Percentiles rank a stretch among this genome's conserved stretches.
phyloP scores from a whole-genome alignment of 2,113 vertebrate genomes.

The Apaloderma vittatum region DNA sequence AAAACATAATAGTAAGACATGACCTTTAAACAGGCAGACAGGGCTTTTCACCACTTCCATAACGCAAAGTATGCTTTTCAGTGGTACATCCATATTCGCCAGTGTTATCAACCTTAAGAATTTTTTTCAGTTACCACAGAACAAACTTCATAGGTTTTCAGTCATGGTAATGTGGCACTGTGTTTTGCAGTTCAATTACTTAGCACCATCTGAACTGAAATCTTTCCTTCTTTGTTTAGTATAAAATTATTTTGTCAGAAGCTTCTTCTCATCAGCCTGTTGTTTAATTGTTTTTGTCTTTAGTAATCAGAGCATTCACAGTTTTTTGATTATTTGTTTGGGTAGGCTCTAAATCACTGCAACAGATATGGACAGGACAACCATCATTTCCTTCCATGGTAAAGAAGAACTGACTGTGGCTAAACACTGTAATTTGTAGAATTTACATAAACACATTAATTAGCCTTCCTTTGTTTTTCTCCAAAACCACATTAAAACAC shows the following conservation, averaged over 20 bases:
- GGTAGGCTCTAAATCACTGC: background rate
- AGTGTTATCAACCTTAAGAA: background rate
- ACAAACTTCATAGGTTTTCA: background rate
- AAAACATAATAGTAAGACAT: background rate
- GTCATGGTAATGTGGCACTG: background rate
- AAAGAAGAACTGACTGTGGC: slow-evolving; percentile 8
- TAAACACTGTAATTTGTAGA: slow-evolving; percentile 50
- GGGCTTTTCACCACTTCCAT: background rate
- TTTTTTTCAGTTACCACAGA: background rate
- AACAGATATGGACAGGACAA: background rate
- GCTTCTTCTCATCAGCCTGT: background rate
- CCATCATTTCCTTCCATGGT: background rate
- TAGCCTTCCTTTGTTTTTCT: slow-evolving; percentile 56
- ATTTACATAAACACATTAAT: slow-evolving; percentile 63
- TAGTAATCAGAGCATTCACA: background rate
- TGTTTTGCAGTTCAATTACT: background rate
- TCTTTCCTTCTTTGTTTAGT: background rate
- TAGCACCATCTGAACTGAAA: background rate
- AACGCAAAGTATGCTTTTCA: background rate
- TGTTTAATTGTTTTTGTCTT: slow-evolving; percentile 41
- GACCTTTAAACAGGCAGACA: background rate
- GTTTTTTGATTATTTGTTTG: slow-evolving; percentile 25
- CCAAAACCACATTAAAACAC: slow-evolving; percentile 60
- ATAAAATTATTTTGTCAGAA: slow-evolving; percentile 32
- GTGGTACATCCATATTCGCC: background rate